Evolutionary conservation across 2,888 invertebrate genomes (phyloP), one percentile per base, ranked within the genome.

Genomic region (Strigamia transsilvanica): DNA sequence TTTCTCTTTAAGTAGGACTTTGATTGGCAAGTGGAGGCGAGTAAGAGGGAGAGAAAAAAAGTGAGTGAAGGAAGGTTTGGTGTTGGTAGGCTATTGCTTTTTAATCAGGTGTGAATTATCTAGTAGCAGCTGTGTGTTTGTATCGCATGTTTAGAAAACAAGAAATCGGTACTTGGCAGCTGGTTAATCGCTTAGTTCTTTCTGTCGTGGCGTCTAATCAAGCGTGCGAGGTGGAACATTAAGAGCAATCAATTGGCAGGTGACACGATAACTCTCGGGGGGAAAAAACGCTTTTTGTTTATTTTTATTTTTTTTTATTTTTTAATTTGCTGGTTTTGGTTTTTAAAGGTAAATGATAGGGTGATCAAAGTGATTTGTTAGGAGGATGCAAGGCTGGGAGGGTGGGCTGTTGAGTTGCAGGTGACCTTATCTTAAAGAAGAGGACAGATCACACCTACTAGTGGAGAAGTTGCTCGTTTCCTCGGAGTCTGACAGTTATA

Each of bases 391-490:
- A 27, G 27, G 27, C 27, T 3, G 10, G n/a, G 32, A 18, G 38
- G 77, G 27, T 77, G 77, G 77, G n/a, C 23, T 32, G 77, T 77
- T 77, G 77, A 38, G 79, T 42, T 41, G 23, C 79, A 79, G 79
- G 79, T 79, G 79, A 79, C 79, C 79, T 79, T 79, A 79, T 79
- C 79, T 79, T 18, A 15, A 38, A 23, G 34, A 23, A 42, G 15
- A 15, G 38, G 34, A 42, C 79, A 79, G 41, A 42, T 79, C 41
- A 41, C 42, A 38, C 79, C 42, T 79, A 42, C 42, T 41, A 77
- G n/a, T 79, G 79, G 41, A 79, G 79, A 79, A 79, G 79, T 79
- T 79, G 79, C 79, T 79, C 56, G 80, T 80, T 80, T 56, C 80
- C 80, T 80, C 51, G 32, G 15, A 27, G 13, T 7, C 27, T 80